Evolutionary conservation across 1,140 invertebrate genomes (phyloP).

Genomic region (Laupala kohalensis): DNA sequence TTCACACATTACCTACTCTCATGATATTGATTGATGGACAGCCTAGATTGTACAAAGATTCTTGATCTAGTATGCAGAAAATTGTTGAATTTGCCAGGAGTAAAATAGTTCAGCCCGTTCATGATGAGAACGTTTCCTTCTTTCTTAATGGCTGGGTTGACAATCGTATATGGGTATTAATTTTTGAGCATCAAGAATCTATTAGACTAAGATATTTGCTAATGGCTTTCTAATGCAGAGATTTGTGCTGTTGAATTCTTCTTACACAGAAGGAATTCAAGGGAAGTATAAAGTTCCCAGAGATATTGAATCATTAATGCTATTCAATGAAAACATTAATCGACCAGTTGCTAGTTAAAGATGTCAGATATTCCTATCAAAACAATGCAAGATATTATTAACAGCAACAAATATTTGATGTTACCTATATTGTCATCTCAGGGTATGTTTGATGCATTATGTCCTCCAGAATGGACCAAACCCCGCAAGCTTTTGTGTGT

Average conservation of each 20-base stretch:
- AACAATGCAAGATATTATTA: slow-evolving; percentile 76
- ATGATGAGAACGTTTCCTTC: slow-evolving; percentile 54
- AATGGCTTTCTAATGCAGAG: slow-evolving; percentile 72
- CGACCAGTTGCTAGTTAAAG: slow-evolving; percentile 64
- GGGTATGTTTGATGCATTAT: slow-evolving; percentile 67
- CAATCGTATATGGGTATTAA: slow-evolving; percentile 77
- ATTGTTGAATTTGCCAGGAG: slow-evolving; percentile 68
- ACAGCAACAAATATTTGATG: slow-evolving; percentile 75
- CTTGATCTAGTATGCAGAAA: slow-evolving; percentile 58
- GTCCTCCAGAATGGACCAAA: slow-evolving; percentile 71
- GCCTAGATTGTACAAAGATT: slow-evolving; percentile 65
- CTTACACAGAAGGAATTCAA: slow-evolving; percentile 44
- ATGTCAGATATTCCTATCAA: slow-evolving; percentile 77
- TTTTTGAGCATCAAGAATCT: slow-evolving; percentile 66
- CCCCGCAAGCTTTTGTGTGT: slow-evolving; percentile 77
- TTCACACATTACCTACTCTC: slow-evolving; percentile 66
- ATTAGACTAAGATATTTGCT: slow-evolving; percentile 74
- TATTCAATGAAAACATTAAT: slow-evolving; percentile 80
- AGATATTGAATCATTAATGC: slow-evolving; percentile 69
- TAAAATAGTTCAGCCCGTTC: slow-evolving; percentile 55
- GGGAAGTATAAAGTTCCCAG: slow-evolving; percentile 58
- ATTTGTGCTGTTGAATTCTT: slow-evolving; percentile 49
- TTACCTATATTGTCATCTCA: slow-evolving; percentile 85
- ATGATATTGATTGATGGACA: slow-evolving; percentile 70
- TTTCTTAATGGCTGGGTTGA: slow-evolving; percentile 83